Evolutionary conservation across 2,113 vertebrate genomes (phyloP).

Genomic region (Aythya baeri): DNA sequence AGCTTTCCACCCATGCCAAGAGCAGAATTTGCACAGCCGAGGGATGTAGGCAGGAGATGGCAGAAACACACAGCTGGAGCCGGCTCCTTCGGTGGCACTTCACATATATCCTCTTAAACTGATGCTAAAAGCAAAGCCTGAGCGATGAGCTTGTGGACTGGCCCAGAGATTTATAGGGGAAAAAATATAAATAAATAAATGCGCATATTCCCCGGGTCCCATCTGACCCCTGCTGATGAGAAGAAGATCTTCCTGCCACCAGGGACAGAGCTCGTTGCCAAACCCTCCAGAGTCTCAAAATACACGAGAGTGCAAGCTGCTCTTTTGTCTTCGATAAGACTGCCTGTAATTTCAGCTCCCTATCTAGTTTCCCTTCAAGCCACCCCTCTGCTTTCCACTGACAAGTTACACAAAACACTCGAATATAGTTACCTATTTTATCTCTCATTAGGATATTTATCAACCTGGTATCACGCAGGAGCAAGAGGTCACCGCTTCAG

Average conservation of each 20-base stretch:
- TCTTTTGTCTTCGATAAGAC: slow-evolving; percentile 5
- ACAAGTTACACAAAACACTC: not conserved
- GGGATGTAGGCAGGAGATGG: not conserved
- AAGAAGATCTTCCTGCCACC: not conserved
- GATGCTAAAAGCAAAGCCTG: not conserved
- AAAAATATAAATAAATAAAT: not conserved
- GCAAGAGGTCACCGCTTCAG: slow-evolving; percentile 30
- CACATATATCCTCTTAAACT: not conserved
- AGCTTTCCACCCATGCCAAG: not conserved
- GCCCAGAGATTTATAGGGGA: not conserved
- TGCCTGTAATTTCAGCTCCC: slow-evolving; percentile 52
- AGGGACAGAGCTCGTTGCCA: not conserved
- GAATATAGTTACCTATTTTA: not conserved
- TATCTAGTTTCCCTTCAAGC: not conserved
- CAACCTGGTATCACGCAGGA: not conserved
- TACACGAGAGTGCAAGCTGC: not conserved
- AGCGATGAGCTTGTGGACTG: not conserved
- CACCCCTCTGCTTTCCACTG: not conserved
- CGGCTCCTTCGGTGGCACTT: not conserved
- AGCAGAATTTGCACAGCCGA: not conserved
- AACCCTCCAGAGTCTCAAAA: slow-evolving; percentile 3
- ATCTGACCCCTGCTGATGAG: not conserved
- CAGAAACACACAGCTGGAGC: not conserved
- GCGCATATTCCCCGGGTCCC: not conserved
- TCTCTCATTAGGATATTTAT: slow-evolving; percentile 44